Base-by-base conservation (phyloP, 2,888 invertebrate genomes). In the Liopterus haemorrhoidalis region DNA sequence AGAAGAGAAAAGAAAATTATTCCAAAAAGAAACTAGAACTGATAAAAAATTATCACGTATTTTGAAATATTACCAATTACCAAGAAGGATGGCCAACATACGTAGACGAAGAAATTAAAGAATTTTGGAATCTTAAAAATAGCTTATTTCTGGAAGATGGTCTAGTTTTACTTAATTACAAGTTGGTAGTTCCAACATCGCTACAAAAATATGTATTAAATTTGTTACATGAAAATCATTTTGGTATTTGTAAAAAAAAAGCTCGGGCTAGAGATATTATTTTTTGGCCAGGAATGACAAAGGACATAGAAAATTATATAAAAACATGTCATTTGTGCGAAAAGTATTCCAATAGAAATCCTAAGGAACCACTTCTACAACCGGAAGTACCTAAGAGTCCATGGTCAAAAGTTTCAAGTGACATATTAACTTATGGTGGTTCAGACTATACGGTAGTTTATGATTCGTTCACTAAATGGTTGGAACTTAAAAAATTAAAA, bases 311-410 rank as follows among this genome's bases (percentile, higher is more conserved):
- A 18, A 30, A n/a, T 27, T 18, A 42, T 28, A 28, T 49, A 20
- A 25, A 41, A 14, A 42, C 32, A 33, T 52, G 51, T 44, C 25
- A 27, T 25, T 27, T 38, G 2, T 52, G 52, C 24, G 9, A 36
- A 5, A 41, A 20, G 8, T 39, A 37, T 41, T 16, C 14, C 5
- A 32, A 27, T 5, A 40, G 12, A 22, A 50, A 49, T 33, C 4
- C 2, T n/a, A 49, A 48, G 33, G 47, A 50, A 35, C 50, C 50
- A n/a, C 22, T 52, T 5, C 40, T 50, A n/a, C 39, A 33, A 36
- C 48, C 45, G 36, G 20, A 35, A 5, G 12, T 48, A 21, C 45
- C 52, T 25, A 21, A 38, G 4, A n/a, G 45, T 28, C 48, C 46
- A 8, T 52, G 42, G 42, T 20, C 25, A 16, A 49, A 49, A 42